These are phyloP conservation scores for Macrophya alboannulata DNA, from an alignment of 2,888 invertebrate species.

Conservation along the genomic window DNA sequence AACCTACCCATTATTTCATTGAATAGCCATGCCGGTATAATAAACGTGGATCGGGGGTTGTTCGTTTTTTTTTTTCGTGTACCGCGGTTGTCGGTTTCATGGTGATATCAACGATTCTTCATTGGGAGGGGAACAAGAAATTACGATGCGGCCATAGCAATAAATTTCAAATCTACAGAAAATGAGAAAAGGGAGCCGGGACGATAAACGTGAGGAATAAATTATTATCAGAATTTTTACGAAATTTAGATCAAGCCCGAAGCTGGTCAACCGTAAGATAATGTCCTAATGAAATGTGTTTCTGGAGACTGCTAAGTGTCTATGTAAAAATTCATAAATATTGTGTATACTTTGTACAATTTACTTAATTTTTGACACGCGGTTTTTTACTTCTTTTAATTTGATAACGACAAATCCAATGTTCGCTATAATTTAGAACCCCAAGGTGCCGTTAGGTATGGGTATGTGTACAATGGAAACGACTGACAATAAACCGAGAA, in stretches of 20 bases:
- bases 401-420: background rate
- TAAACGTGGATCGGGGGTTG: constrained; percentile 32
- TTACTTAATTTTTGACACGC: background rate
- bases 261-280: background rate
- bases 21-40: constrained; percentile 21
- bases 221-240: background rate
- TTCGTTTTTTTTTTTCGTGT: constrained; percentile 7
- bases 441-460: background rate
- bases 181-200: constrained; percentile 17
- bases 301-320: background rate
- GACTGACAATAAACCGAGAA: background rate
- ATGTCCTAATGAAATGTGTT: background rate
- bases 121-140: constrained; percentile 27
- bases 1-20: constrained; percentile 22
- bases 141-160: constrained; percentile 6
- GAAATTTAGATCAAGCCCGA: background rate
- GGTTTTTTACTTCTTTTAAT: background rate
- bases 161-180: constrained; percentile 36
- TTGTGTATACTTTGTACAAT: background rate
- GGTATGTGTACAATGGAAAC: background rate
- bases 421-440: background rate
- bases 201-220: constrained; percentile 14
- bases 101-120: constrained; percentile 14
- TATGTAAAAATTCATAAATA: background rate
- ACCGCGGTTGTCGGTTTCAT: constrained; percentile 24